Base-by-base conservation (phyloP, 2,113 vertebrate species). In the Cephalopterus ornatus region DNA sequence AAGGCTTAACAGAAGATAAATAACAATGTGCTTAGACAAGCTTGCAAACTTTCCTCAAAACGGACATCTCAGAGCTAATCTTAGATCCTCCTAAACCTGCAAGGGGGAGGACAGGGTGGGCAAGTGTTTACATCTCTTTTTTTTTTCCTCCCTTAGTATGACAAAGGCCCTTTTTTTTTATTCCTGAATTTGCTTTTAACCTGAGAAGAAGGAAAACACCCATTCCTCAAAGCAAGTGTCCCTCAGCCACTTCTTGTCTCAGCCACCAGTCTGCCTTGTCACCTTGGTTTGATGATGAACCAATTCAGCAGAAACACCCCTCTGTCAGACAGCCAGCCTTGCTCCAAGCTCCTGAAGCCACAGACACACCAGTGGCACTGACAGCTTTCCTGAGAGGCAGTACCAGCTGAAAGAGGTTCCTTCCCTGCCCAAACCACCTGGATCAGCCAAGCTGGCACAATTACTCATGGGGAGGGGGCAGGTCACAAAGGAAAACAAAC, bases 41-140 rank as follows among this genome's bases (percentile, higher is more conserved):
- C 72, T 65, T 37, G 49, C 74, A 96, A 85, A 90, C 50, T 62
- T 84, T 26, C 37, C 67, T 79, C 50, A 76, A 62, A 92, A 77
- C 0, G 2, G 30, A 63, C 14, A 75, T 28, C 71, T 74, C 2
- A 14, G 26, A 83, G 30, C 15, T 42, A 37, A 93, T 70, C 81
- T 83, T 47, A 50, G 37, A 73, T 53, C 39, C 67, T 80, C 47
- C 59, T 66, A 66, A 94, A 88, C 37, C 55, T 32, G 22, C 33
- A 74, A 33, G 11, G n/a, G n/a, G 18, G 35, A 77, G 13, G 23
- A 80, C 1, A 6, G 47, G 24, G 21, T 9, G 3, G 5, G 5
- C 11, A 37, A 81, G 28, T 18, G 19, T 39, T 84, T 46, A 71
- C 44, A 65, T 67, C 6, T 53, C 23, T 47, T 6, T 22, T 23